Conservation (phyloP, 2,797 vertebrate genomes). For the Urocyon cinereoargenteus region DNA sequence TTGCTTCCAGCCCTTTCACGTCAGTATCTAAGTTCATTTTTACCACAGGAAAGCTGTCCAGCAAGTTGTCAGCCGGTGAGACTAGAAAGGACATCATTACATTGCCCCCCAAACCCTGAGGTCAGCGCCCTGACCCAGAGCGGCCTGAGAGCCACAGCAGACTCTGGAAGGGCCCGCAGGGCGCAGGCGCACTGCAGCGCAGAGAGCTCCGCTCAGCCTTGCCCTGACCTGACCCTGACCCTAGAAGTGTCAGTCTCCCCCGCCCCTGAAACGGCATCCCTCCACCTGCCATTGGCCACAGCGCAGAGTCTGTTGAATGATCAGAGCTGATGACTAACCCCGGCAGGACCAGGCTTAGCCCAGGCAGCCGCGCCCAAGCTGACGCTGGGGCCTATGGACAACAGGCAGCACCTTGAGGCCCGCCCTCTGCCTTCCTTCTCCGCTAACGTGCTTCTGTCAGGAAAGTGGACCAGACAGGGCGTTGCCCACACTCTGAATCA, state of each 20-base stretch:
- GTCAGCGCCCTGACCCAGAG: background rate
- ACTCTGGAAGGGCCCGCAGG: constrained; percentile 52
- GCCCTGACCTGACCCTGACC: constrained; percentile 79
- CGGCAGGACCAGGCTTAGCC: constrained; percentile 79
- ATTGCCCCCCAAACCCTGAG: background rate
- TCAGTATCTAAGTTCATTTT: constrained; percentile 22
- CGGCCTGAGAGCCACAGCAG: background rate
- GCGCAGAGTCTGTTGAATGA: constrained; percentile 87
- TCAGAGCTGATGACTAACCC: constrained; percentile 86
- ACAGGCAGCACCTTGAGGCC: constrained; percentile 66
- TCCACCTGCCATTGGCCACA: constrained; percentile 83
- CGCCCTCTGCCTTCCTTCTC: constrained; percentile 80
- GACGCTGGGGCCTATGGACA: constrained; percentile 75
- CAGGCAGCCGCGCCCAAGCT: constrained; percentile 76
- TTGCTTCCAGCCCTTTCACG: background rate
- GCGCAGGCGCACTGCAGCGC: background rate
- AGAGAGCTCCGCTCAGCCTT: constrained; percentile 77
- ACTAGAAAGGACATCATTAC: background rate
- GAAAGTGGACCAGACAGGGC: constrained; percentile 81
- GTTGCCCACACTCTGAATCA: constrained; percentile 82
- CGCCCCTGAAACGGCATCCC: constrained; percentile 84
- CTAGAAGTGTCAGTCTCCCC: constrained; percentile 80
- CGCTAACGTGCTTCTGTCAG: constrained; percentile 84
- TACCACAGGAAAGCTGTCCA: background rate
- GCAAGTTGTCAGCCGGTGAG: background rate